These are phyloP conservation scores for Tipula vernalis DNA, from an alignment of 2,888 invertebrate species.

Conservation along the genomic window DNA sequence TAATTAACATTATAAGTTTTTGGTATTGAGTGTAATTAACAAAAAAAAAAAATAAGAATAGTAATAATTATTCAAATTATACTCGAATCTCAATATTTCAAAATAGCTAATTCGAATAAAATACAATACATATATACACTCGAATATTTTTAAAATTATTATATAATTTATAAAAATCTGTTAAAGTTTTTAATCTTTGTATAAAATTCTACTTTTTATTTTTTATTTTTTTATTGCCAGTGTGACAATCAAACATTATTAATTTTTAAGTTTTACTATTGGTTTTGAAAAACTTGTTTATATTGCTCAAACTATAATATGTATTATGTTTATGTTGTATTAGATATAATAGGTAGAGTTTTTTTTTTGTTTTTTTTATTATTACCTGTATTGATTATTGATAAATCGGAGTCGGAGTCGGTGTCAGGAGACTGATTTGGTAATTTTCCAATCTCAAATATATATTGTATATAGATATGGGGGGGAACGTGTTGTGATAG, in stretches of 20 bases:
- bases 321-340: neutral
- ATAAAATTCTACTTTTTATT: neutral
- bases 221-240: neutral
- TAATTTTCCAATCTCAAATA: neutral
- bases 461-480: neutral
- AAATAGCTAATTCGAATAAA: neutral
- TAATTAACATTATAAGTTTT: neutral
- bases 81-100: neutral
- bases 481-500: neutral
- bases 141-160: neutral
- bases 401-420: too few species aligned
- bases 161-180: neutral
- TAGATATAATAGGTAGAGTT: neutral
- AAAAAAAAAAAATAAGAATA: neutral
- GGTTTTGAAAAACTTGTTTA: neutral
- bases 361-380: too few species aligned
- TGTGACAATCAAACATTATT: neutral
- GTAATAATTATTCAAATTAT: neutral
- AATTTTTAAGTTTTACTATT: neutral
- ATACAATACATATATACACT: neutral
- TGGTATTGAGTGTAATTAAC: neutral
- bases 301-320: neutral
- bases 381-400: too few species aligned
- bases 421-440: neutral
- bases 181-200: neutral